Base-by-base conservation (phyloP, 2,888 invertebrate species). In the Patella depressa region DNA sequence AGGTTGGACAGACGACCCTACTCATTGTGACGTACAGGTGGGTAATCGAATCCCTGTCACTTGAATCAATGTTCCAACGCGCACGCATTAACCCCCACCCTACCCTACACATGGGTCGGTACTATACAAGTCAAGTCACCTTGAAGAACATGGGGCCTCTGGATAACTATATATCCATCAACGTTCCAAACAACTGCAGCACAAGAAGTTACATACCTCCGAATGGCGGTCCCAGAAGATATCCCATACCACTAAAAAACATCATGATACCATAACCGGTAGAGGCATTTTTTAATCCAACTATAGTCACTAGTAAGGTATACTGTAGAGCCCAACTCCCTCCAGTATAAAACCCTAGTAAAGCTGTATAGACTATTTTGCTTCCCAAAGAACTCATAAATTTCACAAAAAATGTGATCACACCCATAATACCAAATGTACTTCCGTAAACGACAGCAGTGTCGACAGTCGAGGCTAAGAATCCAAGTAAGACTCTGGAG, bases 321-420 rank as follows among this genome's bases (percentile, higher is more conserved):
- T 65, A 65, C 14, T 65, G 65, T 24, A 65, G 24, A 12, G 65
- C 65, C 65, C 65, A 65, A 15, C 19, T 24, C 11, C 65, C 65
- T 24, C 65, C 65, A 65, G 65, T 65, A 65, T 65, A 65, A 65
- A 65, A 65, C 19, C 65, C 65, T 24, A 65, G 14, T 14, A 65
- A 65, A 14, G 65, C 24, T 65, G 65, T 65, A 65, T 65, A 65
- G 19, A 4, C 24, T 65, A 65, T 65, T 65, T 65, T 65, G 14
- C 65, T 65, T 11, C 65, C 65, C 11, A 65, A 11, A 65, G 65
- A 24, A 11, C 1, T 65, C 65, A 65, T 65, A 24, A 3, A 65
- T 65, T 65, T 65, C 24, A 65, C 24, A 65, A 65, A 65, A 14
- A 65, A 65, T 12, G 65, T 65, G 9, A 65, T 65, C 11, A 65